Evolutionary conservation across 2,888 invertebrate genomes (phyloP), one percentile per base, ranked within the genome.

Genomic region (Linnaemya vulpina): DNA sequence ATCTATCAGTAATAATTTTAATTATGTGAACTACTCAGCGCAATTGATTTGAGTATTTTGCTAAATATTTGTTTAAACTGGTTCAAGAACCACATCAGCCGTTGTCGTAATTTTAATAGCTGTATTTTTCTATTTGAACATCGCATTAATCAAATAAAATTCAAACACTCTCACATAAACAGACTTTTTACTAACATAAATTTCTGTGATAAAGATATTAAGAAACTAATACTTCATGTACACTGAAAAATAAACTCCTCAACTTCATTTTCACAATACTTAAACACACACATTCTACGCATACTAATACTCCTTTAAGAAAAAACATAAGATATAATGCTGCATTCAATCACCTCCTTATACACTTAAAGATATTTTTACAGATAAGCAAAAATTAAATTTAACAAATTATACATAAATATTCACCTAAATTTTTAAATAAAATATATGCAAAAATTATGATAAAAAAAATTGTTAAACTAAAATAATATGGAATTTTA

Each of bases 151-250:
- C 30, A 53, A 40, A 71, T 43, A 58, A 38, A 60, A 22, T 5
- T 25, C 17, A 22, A 81, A 46, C 62, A 75, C 46, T 78, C 53
- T 30, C n/a, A 77, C 62, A 80, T 25, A 58, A 35, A 83, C 76
- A 86, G 76, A 83, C 74, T 68, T 70, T 83, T 86, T 83, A 82
- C 83, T 77, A 71, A 80, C 78, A 83, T 86, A 83, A 81, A 84
- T 80, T 87, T 87, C 87, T 87, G 87, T 87, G 87, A 87, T 87
- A 87, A 87, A 82, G 38, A 51, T 75, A 79, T 68, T 0, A 51
- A 62, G 20, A 55, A 49, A 63, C 40, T 7, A 55, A 63, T 17
- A 40, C n/a, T 20, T 15, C 46, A 79, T 20, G 22, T 55, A 71
- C 35, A 65, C 65, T 65, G 46, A 46, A 65, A 65, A 25, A 65